Base-by-base conservation (phyloP, 1,140 invertebrate genomes). In the Drosophila sp. region DNA sequence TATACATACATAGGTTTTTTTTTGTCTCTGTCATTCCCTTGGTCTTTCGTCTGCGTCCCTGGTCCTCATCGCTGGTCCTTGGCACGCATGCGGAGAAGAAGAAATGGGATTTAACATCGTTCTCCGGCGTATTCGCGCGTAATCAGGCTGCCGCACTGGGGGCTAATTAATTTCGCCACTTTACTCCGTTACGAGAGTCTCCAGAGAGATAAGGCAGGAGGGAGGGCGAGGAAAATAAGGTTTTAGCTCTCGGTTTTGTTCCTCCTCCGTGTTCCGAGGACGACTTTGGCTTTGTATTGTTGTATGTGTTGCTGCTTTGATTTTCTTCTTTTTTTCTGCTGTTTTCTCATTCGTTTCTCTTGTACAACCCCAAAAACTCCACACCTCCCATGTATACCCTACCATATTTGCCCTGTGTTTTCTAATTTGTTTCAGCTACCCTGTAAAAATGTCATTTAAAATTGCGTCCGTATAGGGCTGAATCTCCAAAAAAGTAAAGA, bases 131-230 rank as follows among this genome's bases (percentile, higher is more conserved):
- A 76, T 78, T 79, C 62, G 57, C 67, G 72, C 68, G 84, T 76
- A 87, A 84, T 89, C 80, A 89, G 83, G 83, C 83, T 87, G 76
- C 80, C 85, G 84, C 84, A 89, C 84, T 83, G 76, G 84, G 84
- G 84, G 84, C 84, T 89, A 89, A 89, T 89, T 89, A 89, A 89
- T 89, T 89, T 89, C 77, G 80, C 84, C 84, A 89, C 84, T 89
- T 89, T 89, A 80, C 84, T 84, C 84, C 71, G 66, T 78, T 71
- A 62, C 75, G 60, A 35, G 61, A 63, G 67, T 89, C 84, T 78
- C 84, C 64, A 44, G 77, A 80, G 84, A 38, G 10, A 50, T 27
- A 7, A 1, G 8, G 10, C 10, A 11, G 11, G 35, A 1, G 35
- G 17, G 17, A 17, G 10, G 1, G 44, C 4, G 44, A 47, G 44